Evolutionary conservation across 2,888 invertebrate genomes (phyloP), one percentile per base, ranked within the genome.

Genomic region (Linhomoeus sp.): DNA sequence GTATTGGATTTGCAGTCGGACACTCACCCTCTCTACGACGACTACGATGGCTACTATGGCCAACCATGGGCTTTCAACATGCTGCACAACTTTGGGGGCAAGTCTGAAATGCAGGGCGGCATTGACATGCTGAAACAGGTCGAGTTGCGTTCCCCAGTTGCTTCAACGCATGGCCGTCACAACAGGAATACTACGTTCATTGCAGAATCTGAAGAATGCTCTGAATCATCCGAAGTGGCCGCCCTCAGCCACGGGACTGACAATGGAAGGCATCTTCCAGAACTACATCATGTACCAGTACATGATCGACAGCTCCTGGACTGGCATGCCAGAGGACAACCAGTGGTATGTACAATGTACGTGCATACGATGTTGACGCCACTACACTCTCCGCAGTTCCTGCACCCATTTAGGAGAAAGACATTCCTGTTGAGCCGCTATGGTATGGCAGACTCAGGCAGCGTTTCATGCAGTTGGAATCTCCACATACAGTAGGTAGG

Each of bases 61-160:
- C 90, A 92, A 60, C 85, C 86, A 0, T 94, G 81, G 63, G 80
- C 94, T 51, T 92, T 88, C 87, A 85, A 86, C 63, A 87, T 90
- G 85, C 70, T 92, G 42, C 90, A 90, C 61, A 85, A 92, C 66
- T 92, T 87, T 63, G 92, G 44, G 23, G 44, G 44, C 29, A 44
- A 36, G 12, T n/a, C 20, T 15, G 37, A 44, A 20, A 36, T 44
- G 44, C n/a, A 12, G 2, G 44, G 44, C 17, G 22, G 22, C 14
- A 7, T 40, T 22, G 14, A 3, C 5, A 17, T 7, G 7, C 5
- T 40, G 7, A 3, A 20, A 12, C 40, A 23, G 19, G 40, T 20
- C n/a, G n/a, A n/a, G n/a, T n/a, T n/a, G n/a, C n/a, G n/a, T n/a
- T n/a, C n/a, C n/a, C 5, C 29, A 29, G 7, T 12, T 29, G 29